phyloP scores from a whole-genome alignment of 1,140 invertebrate genomes.

The Acromyrmex echinatior region DNA sequence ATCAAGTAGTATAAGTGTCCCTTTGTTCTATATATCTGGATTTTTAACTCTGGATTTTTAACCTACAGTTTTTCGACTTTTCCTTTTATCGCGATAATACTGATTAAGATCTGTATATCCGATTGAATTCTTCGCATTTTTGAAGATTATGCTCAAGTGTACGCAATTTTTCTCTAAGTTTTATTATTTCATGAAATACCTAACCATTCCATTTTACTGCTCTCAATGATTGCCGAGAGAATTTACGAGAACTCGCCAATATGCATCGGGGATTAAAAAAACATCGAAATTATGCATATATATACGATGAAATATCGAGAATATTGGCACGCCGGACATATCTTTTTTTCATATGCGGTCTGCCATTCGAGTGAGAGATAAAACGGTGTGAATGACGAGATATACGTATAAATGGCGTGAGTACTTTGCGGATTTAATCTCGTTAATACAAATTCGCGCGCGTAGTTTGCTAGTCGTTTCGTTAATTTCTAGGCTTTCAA shows the following conservation, averaged over 20 bases:
- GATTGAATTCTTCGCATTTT: background rate
- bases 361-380: background rate
- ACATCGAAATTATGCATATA: slow-evolving; percentile 40
- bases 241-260: slow-evolving; percentile 8
- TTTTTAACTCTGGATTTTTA: background rate
- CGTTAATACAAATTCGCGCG: slow-evolving; percentile 66
- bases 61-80: slow-evolving; percentile 7
- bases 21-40: background rate
- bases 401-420: slow-evolving; percentile 35
- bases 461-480: slow-evolving; percentile 62
- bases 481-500: slow-evolving; percentile 72
- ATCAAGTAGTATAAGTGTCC: background rate
- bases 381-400: slow-evolving; percentile 43
- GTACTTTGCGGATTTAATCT: slow-evolving; percentile 71
- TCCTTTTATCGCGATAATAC: background rate
- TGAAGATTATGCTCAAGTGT: background rate
- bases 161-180: background rate
- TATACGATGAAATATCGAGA: slow-evolving; percentile 45
- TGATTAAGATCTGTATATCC: slow-evolving; percentile 8
- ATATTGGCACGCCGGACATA: background rate
- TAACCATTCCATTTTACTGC: background rate
- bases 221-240: background rate
- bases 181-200: background rate
- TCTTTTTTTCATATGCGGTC: slow-evolving; percentile 19
- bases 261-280: background rate